Percentiles rank a stretch among this genome's conserved stretches.
phyloP scores from a whole-genome alignment of 1,140 invertebrate species.

The Calycopis cecrops region DNA sequence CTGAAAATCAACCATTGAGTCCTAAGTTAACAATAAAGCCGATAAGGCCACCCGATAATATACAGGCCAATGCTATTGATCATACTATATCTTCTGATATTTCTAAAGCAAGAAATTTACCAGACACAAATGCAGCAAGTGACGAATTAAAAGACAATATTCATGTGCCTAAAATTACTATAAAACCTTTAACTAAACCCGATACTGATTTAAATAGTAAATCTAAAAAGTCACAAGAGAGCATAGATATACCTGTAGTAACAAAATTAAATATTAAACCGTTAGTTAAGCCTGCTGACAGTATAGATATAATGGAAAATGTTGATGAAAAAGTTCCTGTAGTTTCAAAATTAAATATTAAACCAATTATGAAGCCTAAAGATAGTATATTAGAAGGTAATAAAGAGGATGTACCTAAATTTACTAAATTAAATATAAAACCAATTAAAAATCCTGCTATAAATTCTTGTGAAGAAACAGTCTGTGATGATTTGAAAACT shows the following conservation, averaged over 20 bases:
- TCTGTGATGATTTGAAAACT: constrained; percentile 61
- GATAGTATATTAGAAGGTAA: constrained; percentile 64
- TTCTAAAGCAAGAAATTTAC: constrained; percentile 48
- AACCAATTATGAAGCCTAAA: constrained; percentile 66
- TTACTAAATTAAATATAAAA: constrained; percentile 69
- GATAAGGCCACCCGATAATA: constrained; percentile 46
- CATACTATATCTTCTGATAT: constrained; percentile 35
- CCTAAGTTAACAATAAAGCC: constrained; percentile 64
- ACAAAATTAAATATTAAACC: constrained; percentile 71
- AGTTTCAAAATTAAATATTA: constrained; percentile 71
- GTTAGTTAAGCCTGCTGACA: constrained; percentile 59
- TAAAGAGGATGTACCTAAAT: constrained; percentile 64
- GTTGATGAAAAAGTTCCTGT: constrained; percentile 63
- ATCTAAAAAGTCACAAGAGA: constrained; percentile 50
- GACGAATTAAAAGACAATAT: constrained; percentile 41
- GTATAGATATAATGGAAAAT: constrained; percentile 42
- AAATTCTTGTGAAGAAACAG: constrained; percentile 59
- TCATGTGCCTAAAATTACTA: constrained; percentile 68
- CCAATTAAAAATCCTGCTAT: constrained; percentile 56
- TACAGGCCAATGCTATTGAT: constrained; percentile 33
- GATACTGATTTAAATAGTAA: constrained; percentile 40
- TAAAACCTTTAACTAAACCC: constrained; percentile 56
- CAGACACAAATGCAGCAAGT: constrained; percentile 39
- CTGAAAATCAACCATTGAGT: constrained; percentile 57
- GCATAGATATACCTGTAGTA: constrained; percentile 55